These are phyloP conservation scores for Hydractinia echinata DNA, from an alignment of 30 jellyfish, hydroid and myxozoan species.

Conservation along the genomic window DNA sequence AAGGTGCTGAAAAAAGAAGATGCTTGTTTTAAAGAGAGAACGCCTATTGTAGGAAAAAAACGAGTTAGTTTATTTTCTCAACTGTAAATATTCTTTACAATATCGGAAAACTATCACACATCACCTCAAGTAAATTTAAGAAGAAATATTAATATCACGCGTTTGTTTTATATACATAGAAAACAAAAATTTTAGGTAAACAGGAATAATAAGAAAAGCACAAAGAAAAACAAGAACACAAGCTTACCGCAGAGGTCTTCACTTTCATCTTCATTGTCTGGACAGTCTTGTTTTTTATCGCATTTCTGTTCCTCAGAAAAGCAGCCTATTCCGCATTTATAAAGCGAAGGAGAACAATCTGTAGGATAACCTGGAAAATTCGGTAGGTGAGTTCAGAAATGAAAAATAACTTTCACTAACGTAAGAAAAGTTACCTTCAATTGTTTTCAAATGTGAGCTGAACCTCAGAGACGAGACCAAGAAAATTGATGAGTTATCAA, in stretches of 20 bases:
- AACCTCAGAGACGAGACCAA: too few relatives aligned
- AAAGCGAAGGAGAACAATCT: conserved; percentile 6
- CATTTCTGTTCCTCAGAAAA: conserved; percentile 53
- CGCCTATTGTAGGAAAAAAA: too few relatives aligned
- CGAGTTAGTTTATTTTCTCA: too few relatives aligned
- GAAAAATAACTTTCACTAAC: too few relatives aligned
- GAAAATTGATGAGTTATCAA: too few relatives aligned
- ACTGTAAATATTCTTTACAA: too few relatives aligned
- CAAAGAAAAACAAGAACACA: not conserved
- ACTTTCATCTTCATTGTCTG: conserved; percentile 70
- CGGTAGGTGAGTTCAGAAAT: too few relatives aligned
- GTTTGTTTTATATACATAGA: not conserved
- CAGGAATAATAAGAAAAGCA: not conserved
- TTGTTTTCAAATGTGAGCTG: too few relatives aligned
- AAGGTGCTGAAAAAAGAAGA: not conserved
- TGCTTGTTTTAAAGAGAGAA: not conserved
- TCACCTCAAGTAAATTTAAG: too few relatives aligned
- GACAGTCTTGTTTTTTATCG: conserved; percentile 52
- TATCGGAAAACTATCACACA: too few relatives aligned
- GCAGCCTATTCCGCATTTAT: conserved; percentile 50
- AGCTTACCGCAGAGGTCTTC: conserved; percentile 39
- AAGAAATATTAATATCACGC: too few relatives aligned
- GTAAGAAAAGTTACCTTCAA: too few relatives aligned
- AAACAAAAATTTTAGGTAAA: not conserved
- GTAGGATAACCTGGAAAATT: not conserved